Evolutionary conservation across 2,888 invertebrate species (phyloP).

Genomic region (Aspidapion aeneum): DNA sequence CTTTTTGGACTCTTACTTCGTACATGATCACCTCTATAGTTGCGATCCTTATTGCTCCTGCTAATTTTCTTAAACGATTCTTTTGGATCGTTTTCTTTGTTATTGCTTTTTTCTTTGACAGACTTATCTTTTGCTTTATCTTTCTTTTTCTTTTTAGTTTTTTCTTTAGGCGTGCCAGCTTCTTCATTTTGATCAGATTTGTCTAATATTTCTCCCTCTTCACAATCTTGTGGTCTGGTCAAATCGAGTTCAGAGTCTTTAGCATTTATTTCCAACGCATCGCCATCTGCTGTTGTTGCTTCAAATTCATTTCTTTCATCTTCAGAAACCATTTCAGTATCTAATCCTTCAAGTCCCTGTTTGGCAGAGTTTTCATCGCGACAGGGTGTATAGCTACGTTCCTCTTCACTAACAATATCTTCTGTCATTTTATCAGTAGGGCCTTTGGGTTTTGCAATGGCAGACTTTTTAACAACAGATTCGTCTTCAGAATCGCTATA

Average conservation of each 20-base stretch:
- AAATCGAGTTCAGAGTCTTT: conserved; percentile 49
- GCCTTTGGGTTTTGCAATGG: conserved; percentile 44
- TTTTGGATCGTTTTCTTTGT: conserved; percentile 39
- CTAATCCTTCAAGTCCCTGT: conserved; percentile 53
- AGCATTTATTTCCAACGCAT: conserved; percentile 47
- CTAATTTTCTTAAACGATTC: conserved; percentile 56
- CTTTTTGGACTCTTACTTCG: conserved; percentile 38
- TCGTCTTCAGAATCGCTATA: conserved; percentile 48
- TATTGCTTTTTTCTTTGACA: conserved; percentile 43
- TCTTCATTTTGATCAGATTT: conserved; percentile 44
- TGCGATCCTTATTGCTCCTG: conserved; percentile 65
- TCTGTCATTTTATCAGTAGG: conserved; percentile 50
- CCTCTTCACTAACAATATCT: conserved; percentile 60
- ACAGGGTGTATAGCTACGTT: conserved; percentile 70
- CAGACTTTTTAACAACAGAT: conserved; percentile 36
- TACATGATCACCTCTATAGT: conserved; percentile 61
- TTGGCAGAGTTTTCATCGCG: conserved; percentile 59
- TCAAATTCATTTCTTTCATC: conserved; percentile 67
- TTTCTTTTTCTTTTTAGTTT: conserved; percentile 36
- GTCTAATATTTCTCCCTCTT: conserved; percentile 59
- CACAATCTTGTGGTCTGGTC: conserved; percentile 48
- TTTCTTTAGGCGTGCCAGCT: conserved; percentile 30
- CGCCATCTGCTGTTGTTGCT: conserved; percentile 49
- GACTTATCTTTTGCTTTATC: conserved; percentile 39
- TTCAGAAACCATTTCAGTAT: conserved; percentile 72